Evolutionary conservation across 2,113 vertebrate species (phyloP).

Genomic region (Barnardius zonarius): DNA sequence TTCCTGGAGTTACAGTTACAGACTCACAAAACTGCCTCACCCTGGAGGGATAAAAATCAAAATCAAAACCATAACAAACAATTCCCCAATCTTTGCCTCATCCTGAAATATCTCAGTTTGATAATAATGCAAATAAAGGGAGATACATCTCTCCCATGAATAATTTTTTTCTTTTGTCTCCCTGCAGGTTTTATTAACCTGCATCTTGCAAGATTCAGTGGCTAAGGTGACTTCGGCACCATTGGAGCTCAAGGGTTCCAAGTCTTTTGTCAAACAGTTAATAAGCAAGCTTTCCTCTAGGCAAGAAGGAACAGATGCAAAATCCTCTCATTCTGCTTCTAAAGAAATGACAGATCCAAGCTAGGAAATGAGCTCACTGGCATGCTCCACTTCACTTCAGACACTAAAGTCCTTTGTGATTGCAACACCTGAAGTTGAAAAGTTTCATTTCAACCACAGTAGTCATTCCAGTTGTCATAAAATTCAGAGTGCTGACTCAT

Average conservation of each 20-base stretch:
- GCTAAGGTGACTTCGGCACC: background rate
- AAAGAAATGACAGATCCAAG: background rate
- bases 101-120: background rate
- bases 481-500: background rate
- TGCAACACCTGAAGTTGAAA: background rate
- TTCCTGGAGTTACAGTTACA: background rate
- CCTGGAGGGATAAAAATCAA: background rate
- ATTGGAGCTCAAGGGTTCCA: background rate
- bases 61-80: background rate
- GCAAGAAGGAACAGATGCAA: background rate
- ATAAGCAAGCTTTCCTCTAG: background rate
- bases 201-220: background rate
- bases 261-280: background rate
- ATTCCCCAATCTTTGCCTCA: background rate
- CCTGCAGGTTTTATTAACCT: background rate
- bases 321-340: constrained; percentile 5
- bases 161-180: background rate
- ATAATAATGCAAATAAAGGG: background rate
- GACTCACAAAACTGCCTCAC: background rate
- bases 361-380: constrained; percentile 1
- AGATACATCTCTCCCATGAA: background rate
- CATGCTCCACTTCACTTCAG: background rate
- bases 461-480: constrained; percentile 9
- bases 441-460: background rate
- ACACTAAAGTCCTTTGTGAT: constrained; percentile 8